A percentile compares a stretch with the other conserved stretches of the same genome.
Evolutionary conservation across 1,140 invertebrate genomes (phyloP).

Genomic region (Euglossa dilemma): DNA sequence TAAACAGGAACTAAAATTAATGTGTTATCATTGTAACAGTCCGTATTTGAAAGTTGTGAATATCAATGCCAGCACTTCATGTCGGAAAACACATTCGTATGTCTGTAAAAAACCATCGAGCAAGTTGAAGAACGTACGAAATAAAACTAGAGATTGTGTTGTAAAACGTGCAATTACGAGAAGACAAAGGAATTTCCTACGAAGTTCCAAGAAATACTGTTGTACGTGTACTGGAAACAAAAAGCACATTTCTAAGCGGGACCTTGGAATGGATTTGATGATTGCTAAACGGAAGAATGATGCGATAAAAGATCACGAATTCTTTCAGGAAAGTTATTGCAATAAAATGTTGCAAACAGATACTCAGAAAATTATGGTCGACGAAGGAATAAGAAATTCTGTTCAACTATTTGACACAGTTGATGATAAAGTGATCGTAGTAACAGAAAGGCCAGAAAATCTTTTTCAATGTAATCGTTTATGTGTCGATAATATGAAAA

Average conservation of each 20-base stretch:
- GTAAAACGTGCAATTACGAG: neutral
- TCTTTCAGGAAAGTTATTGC: neutral
- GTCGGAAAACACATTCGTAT: neutral
- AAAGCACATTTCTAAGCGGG: neutral
- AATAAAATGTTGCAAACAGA: no score
- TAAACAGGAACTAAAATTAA: conserved; percentile 16
- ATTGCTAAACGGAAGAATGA: neutral
- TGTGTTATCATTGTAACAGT: conserved; percentile 31
- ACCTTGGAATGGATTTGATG: neutral
- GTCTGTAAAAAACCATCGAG: neutral
- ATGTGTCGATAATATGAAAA: neutral
- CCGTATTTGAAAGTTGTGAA: conserved; percentile 28
- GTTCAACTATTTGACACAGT: no score
- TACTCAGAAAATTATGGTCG: no score
- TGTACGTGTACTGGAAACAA: conserved; percentile 1
- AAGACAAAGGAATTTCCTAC: neutral
- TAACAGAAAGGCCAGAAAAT: neutral
- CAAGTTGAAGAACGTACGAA: neutral
- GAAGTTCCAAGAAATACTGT: neutral
- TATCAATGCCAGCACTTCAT: no score
- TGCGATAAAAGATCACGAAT: neutral
- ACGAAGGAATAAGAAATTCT: neutral
- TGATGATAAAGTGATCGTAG: neutral
- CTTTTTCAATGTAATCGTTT: neutral
- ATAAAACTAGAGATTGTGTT: neutral